These are phyloP conservation scores for Galaxias olidus DNA, from an alignment of 2,797 vertebrate genomes.

Conservation along the genomic window DNA sequence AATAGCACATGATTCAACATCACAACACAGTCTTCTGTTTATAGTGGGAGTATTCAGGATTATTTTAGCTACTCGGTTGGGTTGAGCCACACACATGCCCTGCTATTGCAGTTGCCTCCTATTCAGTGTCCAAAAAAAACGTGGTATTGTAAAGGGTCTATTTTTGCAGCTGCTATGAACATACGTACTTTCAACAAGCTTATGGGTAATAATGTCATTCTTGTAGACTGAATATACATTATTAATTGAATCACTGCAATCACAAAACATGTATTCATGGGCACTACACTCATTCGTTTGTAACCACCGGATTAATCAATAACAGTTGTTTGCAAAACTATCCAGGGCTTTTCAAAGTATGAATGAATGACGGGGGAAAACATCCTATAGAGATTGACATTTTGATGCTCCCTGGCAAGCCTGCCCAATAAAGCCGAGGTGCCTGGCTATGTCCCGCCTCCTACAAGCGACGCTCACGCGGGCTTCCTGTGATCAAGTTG, in stretches of 20 bases:
- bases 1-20: not conserved
- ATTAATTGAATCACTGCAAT: no score
- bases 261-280: no score
- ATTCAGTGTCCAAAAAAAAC: no score
- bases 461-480: slow-evolving; percentile 58
- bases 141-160: no score
- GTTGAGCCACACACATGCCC: no score
- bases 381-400: slow-evolving; percentile 3
- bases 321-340: slow-evolving; percentile 34
- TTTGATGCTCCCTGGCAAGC: not conserved
- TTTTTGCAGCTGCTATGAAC: no score
- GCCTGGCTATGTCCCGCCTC: slow-evolving; percentile 46
- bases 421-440: slow-evolving; percentile 58
- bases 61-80: no score
- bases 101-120: no score
- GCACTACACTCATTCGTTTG: not conserved
- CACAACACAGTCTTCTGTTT: not conserved
- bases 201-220: no score
- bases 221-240: no score
- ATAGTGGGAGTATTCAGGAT: no score
- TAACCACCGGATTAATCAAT: not conserved
- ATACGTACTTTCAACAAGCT: no score
- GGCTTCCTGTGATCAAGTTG: slow-evolving; percentile 70
- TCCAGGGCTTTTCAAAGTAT: not conserved
- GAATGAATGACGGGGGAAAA: slow-evolving; percentile 8